These are phyloP conservation scores for Tinea semifulvella DNA, from an alignment of 2,888 invertebrate species.

Conservation along the genomic window DNA sequence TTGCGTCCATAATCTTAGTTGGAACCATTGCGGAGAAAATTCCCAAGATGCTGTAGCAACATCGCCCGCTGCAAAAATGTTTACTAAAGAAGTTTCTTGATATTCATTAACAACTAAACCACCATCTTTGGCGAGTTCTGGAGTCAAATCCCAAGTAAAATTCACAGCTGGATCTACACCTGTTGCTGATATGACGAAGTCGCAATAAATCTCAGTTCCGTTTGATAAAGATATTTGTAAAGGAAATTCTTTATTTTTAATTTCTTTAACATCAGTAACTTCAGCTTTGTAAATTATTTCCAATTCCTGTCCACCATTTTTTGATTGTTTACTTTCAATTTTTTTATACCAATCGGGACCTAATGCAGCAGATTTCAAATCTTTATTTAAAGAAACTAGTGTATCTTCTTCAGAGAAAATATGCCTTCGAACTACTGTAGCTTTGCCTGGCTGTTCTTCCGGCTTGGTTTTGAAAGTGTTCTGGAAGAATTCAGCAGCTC, in stretches of 20 bases:
- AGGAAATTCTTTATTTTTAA: constrained; percentile 63
- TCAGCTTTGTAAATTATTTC: constrained; percentile 71
- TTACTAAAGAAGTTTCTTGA: constrained; percentile 80
- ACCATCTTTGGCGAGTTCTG: constrained; percentile 72
- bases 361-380: constrained; percentile 84
- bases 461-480: constrained; percentile 37
- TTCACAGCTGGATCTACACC: constrained; percentile 82
- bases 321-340: constrained; percentile 65
- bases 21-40: constrained; percentile 84
- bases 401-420: constrained; percentile 70
- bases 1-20: constrained; percentile 98
- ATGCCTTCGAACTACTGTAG: constrained; percentile 67
- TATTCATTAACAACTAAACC: constrained; percentile 86
- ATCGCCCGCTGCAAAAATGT: constrained; percentile 96
- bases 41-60: constrained; percentile 87
- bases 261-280: constrained; percentile 49
- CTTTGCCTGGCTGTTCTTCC: constrained; percentile 25
- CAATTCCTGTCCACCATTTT: constrained; percentile 55
- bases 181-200: constrained; percentile 94
- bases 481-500: constrained; percentile 93
- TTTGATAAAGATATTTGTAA: constrained; percentile 79
- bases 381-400: constrained; percentile 39
- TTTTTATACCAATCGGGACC: constrained; percentile 96
- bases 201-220: constrained; percentile 77
- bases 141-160: constrained; percentile 59